phyloP scores from a whole-genome alignment of 2,113 vertebrate species.

The Ameiurus melas region DNA sequence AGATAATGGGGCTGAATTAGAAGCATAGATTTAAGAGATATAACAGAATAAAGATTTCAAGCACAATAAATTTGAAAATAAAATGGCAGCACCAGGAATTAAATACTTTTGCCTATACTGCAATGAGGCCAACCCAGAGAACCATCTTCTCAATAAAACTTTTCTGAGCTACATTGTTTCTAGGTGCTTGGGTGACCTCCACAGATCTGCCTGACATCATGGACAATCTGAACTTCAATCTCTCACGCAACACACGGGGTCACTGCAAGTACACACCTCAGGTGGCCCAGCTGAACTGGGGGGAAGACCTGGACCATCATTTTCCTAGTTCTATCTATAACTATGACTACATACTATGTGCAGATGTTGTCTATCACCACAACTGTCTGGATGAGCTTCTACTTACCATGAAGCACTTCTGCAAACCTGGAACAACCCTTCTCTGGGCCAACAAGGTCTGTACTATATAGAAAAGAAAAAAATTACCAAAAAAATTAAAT shows the following conservation, averaged over 20 bases:
- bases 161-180: constrained; percentile 44
- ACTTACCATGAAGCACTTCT: constrained; percentile 82
- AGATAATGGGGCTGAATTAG: not conserved
- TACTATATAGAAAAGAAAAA: not conserved
- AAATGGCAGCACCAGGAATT: not conserved
- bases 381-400: constrained; percentile 77
- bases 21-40: not conserved
- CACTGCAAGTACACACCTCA: constrained; percentile 77
- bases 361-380: constrained; percentile 88
- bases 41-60: not conserved
- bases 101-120: not conserved
- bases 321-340: constrained; percentile 72
- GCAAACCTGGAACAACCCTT: constrained; percentile 77
- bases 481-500: not conserved
- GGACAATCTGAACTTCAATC: constrained; percentile 85
- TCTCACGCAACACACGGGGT: constrained; percentile 78
- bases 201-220: constrained; percentile 86
- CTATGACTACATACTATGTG: constrained; percentile 87
- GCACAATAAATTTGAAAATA: not conserved
- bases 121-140: not conserved
- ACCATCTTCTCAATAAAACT: not conserved
- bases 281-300: constrained; percentile 83
- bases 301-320: constrained; percentile 71
- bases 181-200: constrained; percentile 88
- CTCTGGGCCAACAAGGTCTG: constrained; percentile 87